Base-by-base conservation (phyloP, 2,113 vertebrate species). In the Cariama cristata region DNA sequence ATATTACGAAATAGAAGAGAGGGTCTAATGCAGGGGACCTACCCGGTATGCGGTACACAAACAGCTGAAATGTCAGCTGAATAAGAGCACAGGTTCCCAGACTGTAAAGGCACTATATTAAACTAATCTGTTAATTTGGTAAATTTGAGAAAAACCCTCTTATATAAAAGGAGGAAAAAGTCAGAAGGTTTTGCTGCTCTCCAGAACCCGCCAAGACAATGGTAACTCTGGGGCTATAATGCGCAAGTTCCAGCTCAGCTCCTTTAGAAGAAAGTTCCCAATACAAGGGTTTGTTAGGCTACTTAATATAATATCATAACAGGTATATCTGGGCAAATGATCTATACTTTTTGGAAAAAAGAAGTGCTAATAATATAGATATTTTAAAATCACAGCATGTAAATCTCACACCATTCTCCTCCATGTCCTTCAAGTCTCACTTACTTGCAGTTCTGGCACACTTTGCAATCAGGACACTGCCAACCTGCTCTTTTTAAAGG, bases 381-480 rank as follows among this genome's bases (percentile, higher is more conserved):
- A 13, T 58, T 86, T 89, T 40, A 74, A 83, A 88, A 81, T 66
- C 30, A 64, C 12, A 87, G 79, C 49, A 79, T 19, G 56, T 4
- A 58, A 53, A 69, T 42, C 50, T 64, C 64, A 79, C 23, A 71
- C 23, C 6, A 6, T 33, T 14, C 33, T 58, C 68, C 45, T 59
- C 52, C 55, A 32, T 0, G 3, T 27, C n/a, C 56, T 82, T 20
- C 10, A 82, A 49, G 15, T 73, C 45, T 79, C 93, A 98, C 99
- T 99, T 99, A 99, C 99, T 99, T 99, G 99, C 99, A 99, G 90
- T 99, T 98, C 98, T 99, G 99, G 98, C 99, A 99, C 94, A 99
- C 98, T 97, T 99, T 99, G 98, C 99, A 99, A 87, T 98, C 98
- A 42, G 99, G 99, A 97, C 99, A 99, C 95, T 99, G 99, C 99